Evolutionary conservation across 2,797 vertebrate species (phyloP), one percentile per base, ranked within the genome.

Genomic region (Atherinosoma microstoma): DNA sequence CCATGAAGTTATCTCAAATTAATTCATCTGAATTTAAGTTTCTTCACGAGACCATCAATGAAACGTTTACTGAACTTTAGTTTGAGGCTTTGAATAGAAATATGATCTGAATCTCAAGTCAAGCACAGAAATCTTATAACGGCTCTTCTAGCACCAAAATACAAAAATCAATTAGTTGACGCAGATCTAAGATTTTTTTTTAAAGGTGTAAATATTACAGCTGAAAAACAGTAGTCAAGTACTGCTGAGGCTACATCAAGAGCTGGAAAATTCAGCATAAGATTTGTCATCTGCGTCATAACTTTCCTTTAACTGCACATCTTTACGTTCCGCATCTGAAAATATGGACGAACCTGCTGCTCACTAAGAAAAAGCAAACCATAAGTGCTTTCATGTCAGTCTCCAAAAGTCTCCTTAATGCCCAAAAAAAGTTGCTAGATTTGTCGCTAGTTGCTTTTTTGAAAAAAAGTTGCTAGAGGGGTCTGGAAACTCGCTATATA

Each of bases 111-210:
- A 40, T 40, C 42, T 74, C 34, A 36, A 63, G 22, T 70, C 34
- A 51, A 73, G 53, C 64, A 65, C 53, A 66, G 16, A 47, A 58
- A 32, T 22, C 20, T 1, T 49, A 81, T 12, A n/a, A 3, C 16
- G 13, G 58, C 2, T 51, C 45, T 35, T 70, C 63, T 71, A 86
- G 87, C 82, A 89, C 80, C 80, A 72, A 73, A 51, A 65, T 58
- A 79, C 67, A 60, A 24, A 70, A 62, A 47, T 30, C 16, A 76
- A 60, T 40, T 61, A 12, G 12, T 54, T 35, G 38, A 78, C 16
- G 36, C 35, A 45, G 29, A 42, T 10, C 1, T 29, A 10, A 18
- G 10, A 38, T 24, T 42, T 34, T 8, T 10, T 36, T 34, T 51
- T 38, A 20, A 57, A 32, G 32, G 45, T 29, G 18, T 58, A 63